Percentiles rank a stretch among this genome's conserved stretches.
Conservation (phyloP, 2,113 vertebrate genomes). For the Sylvietta virens region DNA sequence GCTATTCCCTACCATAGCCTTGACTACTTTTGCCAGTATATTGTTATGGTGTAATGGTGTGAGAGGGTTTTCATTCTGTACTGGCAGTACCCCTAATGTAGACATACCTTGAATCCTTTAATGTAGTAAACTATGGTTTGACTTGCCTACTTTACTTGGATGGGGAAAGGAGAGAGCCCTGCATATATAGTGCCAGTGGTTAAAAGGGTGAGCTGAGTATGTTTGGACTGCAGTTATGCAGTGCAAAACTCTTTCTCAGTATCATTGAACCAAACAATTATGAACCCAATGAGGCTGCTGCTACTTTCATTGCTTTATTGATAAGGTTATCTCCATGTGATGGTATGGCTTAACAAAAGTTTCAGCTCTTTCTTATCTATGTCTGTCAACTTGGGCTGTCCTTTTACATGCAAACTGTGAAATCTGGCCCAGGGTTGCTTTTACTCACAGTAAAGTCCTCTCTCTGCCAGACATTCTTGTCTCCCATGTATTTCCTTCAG, state of each 20-base stretch:
- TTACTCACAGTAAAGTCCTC: neutral
- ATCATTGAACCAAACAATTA: neutral
- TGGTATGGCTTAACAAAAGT: neutral
- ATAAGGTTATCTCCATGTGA: neutral
- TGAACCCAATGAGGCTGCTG: neutral
- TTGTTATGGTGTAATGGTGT: neutral
- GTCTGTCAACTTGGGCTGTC: neutral
- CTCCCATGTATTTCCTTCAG: neutral
- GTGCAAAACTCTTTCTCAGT: neutral
- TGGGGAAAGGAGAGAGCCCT: neutral
- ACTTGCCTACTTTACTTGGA: neutral
- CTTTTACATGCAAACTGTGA: neutral
- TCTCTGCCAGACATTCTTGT: neutral
- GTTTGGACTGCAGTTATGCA: neutral
- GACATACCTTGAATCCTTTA: neutral
- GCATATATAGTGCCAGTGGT: neutral
- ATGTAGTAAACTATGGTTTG: neutral
- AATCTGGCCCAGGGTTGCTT: neutral
- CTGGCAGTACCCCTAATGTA: neutral
- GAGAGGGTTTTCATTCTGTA: neutral
- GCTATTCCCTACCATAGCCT: neutral
- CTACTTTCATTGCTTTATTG: neutral
- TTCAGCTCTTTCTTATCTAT: neutral
- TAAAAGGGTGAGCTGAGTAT: neutral
- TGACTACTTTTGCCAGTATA: neutral